phyloP scores from a whole-genome alignment of 2,888 invertebrate genomes.

The Gisinianus flammeolus region DNA sequence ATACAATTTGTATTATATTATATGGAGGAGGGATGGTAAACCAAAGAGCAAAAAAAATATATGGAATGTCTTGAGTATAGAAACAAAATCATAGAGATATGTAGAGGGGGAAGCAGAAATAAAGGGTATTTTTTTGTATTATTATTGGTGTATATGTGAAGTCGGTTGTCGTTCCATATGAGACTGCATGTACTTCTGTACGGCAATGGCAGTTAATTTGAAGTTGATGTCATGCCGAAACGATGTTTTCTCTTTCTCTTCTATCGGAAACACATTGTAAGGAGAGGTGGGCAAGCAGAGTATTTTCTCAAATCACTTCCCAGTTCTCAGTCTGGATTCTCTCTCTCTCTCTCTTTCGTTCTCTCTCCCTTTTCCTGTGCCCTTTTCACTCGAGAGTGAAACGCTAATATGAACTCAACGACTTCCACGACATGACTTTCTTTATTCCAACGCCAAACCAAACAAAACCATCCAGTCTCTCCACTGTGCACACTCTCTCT shows the following conservation, averaged over 20 bases:
- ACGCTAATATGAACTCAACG: not conserved
- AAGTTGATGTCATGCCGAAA: conserved; percentile 14
- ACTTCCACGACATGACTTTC: not conserved
- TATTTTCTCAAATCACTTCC: conserved; percentile 23
- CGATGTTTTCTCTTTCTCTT: not conserved
- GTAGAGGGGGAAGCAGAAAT: no score
- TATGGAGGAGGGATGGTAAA: no score
- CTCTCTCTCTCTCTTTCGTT: not conserved
- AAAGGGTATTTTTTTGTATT: no score
- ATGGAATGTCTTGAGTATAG: no score
- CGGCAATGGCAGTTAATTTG: not conserved
- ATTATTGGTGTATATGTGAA: no score
- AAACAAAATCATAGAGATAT: no score
- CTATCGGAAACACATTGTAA: not conserved
- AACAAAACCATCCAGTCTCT: no score
- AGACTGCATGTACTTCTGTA: no score
- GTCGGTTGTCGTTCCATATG: no score
- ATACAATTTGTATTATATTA: no score
- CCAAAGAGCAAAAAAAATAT: no score
- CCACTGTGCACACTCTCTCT: not conserved
- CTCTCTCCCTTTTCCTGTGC: not conserved
- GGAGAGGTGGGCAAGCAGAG: not conserved
- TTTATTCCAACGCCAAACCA: no score
- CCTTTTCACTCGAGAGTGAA: conserved; percentile 6
- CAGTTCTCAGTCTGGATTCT: not conserved